Evolutionary conservation across 2,113 vertebrate genomes (phyloP), one percentile per base, ranked within the genome.

Genomic region (Osmerus mordax): DNA sequence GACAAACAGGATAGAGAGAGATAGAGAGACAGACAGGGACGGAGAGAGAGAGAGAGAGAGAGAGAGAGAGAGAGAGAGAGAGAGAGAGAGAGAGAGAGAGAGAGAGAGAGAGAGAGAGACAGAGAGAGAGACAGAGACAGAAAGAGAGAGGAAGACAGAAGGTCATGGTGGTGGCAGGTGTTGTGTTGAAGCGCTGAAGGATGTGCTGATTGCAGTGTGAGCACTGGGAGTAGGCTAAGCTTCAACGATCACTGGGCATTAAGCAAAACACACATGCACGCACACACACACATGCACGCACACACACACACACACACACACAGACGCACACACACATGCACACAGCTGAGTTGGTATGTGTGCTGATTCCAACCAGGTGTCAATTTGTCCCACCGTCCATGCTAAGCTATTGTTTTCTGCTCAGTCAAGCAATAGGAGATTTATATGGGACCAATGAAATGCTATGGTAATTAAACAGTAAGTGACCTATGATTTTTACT

Each of bases 391-490:
- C 88, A 84, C 88, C 83, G 88, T 91, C 91, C 91, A 86, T 81
- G 90, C 83, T 91, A 92, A 93, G 89, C 87, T 91, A 89, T 91
- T 95, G 93, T 95, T 95, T 96, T 95, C 95, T 94, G 94, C 93
- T 95, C 94, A 94, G 90, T 93, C 94, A 95, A 95, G 95, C 95
- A 92, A 90, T 91, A 89, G 92, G 91, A 90, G 95, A 95, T 94
- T 95, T 95, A 96, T 95, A 93, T 92, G 93, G 94, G 95, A 84
- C 91, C 92, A 93, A 94, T 94, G 93, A 96, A 94, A 93, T 94
- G 94, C 94, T 94, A 93, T 96, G 95, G 95, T 94, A 97, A 97
- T 97, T 96, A 96, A 97, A 95, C 94, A 95, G 94, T 94, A 95
- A 95, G 94, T 96, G 94, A 97, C 95, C 96, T 94, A 93, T 92